phyloP scores from a whole-genome alignment of 2,888 invertebrate species.

The Drosophila rellima region DNA sequence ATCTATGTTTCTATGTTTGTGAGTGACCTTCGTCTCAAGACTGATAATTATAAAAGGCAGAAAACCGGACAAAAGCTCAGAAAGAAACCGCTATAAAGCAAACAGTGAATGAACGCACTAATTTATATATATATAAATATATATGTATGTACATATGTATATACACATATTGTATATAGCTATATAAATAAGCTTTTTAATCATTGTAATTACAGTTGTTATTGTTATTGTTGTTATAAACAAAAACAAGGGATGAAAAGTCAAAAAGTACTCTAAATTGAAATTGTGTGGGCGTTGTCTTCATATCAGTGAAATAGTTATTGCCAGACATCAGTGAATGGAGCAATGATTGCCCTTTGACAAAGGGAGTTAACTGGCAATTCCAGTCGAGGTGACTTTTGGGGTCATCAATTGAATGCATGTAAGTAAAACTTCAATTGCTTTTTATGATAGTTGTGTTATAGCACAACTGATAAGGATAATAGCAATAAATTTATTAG shows the following conservation, averaged over 20 bases:
- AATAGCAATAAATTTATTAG: not conserved
- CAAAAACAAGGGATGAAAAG: not conserved
- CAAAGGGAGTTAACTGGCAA: slow-evolving; percentile 33
- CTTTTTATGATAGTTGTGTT: slow-evolving; percentile 14
- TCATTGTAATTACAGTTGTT: slow-evolving; percentile 9
- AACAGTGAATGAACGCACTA: slow-evolving; percentile 38
- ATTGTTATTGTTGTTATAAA: not conserved
- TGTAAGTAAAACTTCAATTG: slow-evolving; percentile 15
- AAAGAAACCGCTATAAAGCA: slow-evolving; percentile 37
- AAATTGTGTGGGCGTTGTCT: slow-evolving; percentile 52
- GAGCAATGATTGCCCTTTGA: slow-evolving; percentile 29
- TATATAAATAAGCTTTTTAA: slow-evolving; percentile 12
- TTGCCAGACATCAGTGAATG: not conserved
- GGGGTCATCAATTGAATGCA: slow-evolving; percentile 34
- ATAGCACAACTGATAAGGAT: slow-evolving; percentile 7
- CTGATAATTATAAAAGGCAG: slow-evolving; percentile 25
- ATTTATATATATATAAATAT: not conserved
- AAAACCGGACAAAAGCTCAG: slow-evolving; percentile 37
- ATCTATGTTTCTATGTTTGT: slow-evolving; percentile 1
- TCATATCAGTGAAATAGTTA: slow-evolving; percentile 7
- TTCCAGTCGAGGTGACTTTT: slow-evolving; percentile 44
- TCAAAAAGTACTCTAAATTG: slow-evolving; percentile 10
- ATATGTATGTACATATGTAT: slow-evolving; percentile 7
- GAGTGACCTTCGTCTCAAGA: slow-evolving; percentile 43
- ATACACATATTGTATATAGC: not conserved